Conservation (phyloP, 2,888 invertebrate species). For the Amorpha juglandis region DNA sequence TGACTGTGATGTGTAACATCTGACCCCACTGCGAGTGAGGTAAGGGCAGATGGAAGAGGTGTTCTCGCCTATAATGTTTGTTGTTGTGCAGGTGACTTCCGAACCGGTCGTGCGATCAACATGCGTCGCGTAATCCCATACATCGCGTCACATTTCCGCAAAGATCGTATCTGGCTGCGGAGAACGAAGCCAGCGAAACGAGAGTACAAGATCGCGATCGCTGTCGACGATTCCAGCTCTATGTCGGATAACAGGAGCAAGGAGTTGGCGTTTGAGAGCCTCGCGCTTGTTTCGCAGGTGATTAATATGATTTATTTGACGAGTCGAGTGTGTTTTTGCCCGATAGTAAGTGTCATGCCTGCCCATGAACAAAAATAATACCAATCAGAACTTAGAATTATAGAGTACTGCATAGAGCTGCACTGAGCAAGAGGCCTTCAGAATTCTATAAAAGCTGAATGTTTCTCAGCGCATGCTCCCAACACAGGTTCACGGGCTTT, state of each 20-base stretch:
- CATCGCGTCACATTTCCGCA: slow-evolving; percentile 99
- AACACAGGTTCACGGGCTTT: too few species aligned
- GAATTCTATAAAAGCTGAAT: too few species aligned
- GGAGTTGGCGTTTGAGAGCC: slow-evolving; percentile 96
- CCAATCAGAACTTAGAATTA: too few species aligned
- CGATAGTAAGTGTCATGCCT: too few species aligned
- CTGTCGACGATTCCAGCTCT: slow-evolving; percentile 97
- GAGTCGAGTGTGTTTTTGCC: too few species aligned
- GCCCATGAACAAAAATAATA: too few species aligned
- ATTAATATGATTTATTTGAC: neutral
- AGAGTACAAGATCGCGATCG: slow-evolving; percentile 97
- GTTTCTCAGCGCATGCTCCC: too few species aligned
- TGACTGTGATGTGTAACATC: too few species aligned
- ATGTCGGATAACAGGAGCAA: slow-evolving; percentile 96
- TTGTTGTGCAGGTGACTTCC: slow-evolving; percentile 91
- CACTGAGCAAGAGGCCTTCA: too few species aligned
- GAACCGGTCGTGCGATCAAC: slow-evolving; percentile 98
- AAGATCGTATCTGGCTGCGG: slow-evolving; percentile 99
- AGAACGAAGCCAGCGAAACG: slow-evolving; percentile 97
- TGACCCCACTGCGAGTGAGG: too few species aligned
- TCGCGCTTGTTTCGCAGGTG: slow-evolving; percentile 93
- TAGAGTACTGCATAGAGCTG: too few species aligned
- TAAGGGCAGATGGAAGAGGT: too few species aligned
- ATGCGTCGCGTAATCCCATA: slow-evolving; percentile 99
- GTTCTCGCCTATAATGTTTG: neutral